Evolutionary conservation across 1,140 invertebrate species (phyloP), one percentile per base, ranked within the genome.

Genomic region (Ptiloglossa arizonensis): DNA sequence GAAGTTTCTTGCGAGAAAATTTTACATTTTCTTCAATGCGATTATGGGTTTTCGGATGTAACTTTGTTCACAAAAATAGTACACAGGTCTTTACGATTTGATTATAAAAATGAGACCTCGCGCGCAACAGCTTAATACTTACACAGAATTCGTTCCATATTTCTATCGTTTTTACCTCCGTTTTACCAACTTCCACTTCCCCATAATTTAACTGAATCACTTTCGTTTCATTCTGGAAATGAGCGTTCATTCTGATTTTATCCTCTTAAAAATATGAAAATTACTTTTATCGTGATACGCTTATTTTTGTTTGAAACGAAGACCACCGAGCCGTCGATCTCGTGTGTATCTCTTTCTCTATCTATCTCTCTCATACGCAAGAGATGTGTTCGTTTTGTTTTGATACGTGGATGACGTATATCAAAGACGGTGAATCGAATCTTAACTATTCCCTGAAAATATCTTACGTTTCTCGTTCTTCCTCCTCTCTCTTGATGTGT

Each of bases 61-160:
- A 35, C 35, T 35, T n/a, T 35, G 9, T 35, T 35, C 9, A 35
- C 35, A 8, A 35, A 35, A 35, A 8, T 35, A n/a, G n/a, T n/a
- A n/a, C 35, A 8, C 5, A 35, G 9, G 4, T 8, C 35, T 35
- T 35, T 35, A 35, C 35, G 13, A 46, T n/a, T n/a, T n/a, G n/a
- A 46, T 19, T 46, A 15, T 4, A 15, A 15, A 15, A 15, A 2
- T 46, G 44, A 46, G 13, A 46, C 4, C 13, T 46, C 4, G 29
- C 29, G 17, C 19, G 29, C n/a, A 1, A 59, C 27, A 54, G 74
- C n/a, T 50, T 13, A 1, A 54, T 57, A 68, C 86, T 86, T 71
- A 89, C 87, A 17, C 66, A 71, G 35, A 75, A 87, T n/a, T 86
- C 63, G 70, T 90, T 90, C 24, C 73, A n/a, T 64, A 90, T 83